These are phyloP conservation scores for Girardinus metallicus DNA, from an alignment of 2,797 vertebrate genomes.

Conservation along the genomic window DNA sequence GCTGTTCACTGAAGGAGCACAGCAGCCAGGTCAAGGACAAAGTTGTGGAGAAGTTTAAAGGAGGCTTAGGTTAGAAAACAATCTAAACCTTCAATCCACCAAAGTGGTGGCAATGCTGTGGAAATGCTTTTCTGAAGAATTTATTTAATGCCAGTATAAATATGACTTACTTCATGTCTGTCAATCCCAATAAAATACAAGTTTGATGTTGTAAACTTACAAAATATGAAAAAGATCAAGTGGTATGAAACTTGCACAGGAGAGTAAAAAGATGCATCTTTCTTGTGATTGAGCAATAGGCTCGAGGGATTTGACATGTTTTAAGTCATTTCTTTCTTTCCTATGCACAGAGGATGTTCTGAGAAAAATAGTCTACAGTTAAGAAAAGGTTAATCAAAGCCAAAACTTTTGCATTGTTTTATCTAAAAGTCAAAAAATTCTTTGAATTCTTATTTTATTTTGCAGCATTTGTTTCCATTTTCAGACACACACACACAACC, in stretches of 20 bases:
- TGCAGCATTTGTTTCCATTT: conserved; percentile 15
- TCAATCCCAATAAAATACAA: background rate
- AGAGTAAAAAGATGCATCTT: background rate
- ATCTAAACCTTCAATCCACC: background rate
- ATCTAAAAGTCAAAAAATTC: background rate
- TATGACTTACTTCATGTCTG: background rate
- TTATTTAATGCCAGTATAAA: background rate
- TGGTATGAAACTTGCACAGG: background rate
- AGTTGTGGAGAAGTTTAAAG: background rate
- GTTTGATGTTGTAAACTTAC: background rate
- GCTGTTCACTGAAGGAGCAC: background rate
- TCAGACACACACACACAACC: conserved; percentile 6
- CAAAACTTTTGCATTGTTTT: background rate
- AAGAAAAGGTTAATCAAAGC: background rate
- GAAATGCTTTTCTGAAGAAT: background rate
- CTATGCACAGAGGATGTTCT: background rate
- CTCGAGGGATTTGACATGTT: background rate
- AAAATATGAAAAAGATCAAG: background rate
- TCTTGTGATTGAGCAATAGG: background rate
- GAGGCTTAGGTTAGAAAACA: background rate
- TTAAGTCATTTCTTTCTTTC: background rate
- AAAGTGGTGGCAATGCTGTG: background rate
- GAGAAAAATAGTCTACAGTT: background rate
- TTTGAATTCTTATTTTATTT: conserved; percentile 1
- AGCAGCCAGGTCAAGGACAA: background rate